Evolutionary conservation across 1,140 invertebrate genomes (phyloP).

Genomic region (Coelopa frigida): DNA sequence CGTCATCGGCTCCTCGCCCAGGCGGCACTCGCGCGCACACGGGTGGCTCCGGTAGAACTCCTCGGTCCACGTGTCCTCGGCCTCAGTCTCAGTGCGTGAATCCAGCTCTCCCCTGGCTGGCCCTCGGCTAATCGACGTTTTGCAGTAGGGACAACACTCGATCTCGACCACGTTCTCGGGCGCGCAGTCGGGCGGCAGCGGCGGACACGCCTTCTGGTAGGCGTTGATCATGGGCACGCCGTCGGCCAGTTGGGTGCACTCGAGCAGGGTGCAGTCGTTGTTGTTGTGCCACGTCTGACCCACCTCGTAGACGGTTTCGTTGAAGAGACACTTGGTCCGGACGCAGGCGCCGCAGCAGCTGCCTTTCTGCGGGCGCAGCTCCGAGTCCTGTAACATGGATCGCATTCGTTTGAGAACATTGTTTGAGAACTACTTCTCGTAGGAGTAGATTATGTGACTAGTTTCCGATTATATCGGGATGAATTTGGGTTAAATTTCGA

Average conservation of each 20-base stretch:
- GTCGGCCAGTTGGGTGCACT: slow-evolving; percentile 25
- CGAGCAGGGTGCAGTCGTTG: slow-evolving; percentile 34
- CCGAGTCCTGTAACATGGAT: slow-evolving; percentile 26
- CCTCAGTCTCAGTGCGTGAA: slow-evolving; percentile 1
- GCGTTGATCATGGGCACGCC: slow-evolving; percentile 28
- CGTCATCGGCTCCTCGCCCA: slow-evolving; percentile 22
- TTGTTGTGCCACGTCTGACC: slow-evolving; percentile 40
- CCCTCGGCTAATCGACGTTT: slow-evolving; percentile 6
- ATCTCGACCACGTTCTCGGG: slow-evolving; percentile 19
- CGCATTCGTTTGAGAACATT: too few relatives aligned
- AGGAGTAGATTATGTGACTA: too few relatives aligned
- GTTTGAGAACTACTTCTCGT: background rate
- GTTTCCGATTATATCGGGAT: too few relatives aligned
- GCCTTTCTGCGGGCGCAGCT: slow-evolving; percentile 20
- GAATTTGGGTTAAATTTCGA: too few relatives aligned
- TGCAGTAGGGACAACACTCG: slow-evolving; percentile 35
- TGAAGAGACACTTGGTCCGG: slow-evolving; percentile 33
- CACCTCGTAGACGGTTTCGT: slow-evolving; percentile 29
- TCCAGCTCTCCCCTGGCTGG: slow-evolving; percentile 7
- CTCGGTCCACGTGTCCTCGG: slow-evolving; percentile 20
- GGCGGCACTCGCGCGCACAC: slow-evolving; percentile 30
- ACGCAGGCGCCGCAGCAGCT: slow-evolving; percentile 41
- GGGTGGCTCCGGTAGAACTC: slow-evolving; percentile 29
- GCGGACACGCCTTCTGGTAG: slow-evolving; percentile 32
- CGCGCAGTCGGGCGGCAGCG: slow-evolving; percentile 28